Percentiles rank a stretch among this genome's conserved stretches.
Evolutionary conservation across 2,888 invertebrate genomes (phyloP).

Genomic region (Seira ritae): DNA sequence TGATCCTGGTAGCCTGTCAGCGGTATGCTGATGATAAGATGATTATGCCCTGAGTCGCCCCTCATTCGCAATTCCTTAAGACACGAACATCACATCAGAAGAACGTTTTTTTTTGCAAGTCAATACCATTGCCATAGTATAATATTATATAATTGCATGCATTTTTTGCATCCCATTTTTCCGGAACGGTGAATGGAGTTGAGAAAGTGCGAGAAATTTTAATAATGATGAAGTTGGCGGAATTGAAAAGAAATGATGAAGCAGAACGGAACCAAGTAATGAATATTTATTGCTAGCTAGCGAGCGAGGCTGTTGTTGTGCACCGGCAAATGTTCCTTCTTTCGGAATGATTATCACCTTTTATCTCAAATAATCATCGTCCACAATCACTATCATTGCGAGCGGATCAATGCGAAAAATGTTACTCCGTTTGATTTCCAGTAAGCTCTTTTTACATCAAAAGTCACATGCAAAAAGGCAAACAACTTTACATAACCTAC

Average conservation of each 20-base stretch:
- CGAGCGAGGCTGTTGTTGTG: slow-evolving; percentile 8
- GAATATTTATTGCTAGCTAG: slow-evolving; percentile 9
- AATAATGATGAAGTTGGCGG: background rate
- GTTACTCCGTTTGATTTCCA: slow-evolving; percentile 14
- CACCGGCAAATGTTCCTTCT: slow-evolving; percentile 22
- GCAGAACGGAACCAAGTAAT: slow-evolving; percentile 35
- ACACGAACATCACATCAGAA: slow-evolving; percentile 48
- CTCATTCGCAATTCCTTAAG: slow-evolving; percentile 10
- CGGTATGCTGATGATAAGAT: slow-evolving; percentile 20
- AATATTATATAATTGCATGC: slow-evolving; percentile 24
- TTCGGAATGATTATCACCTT: slow-evolving; percentile 55
- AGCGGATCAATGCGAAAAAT: background rate
- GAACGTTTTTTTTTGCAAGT: background rate
- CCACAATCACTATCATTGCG: slow-evolving; percentile 19
- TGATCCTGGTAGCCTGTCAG: slow-evolving; percentile 20
- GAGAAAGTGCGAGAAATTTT: slow-evolving; percentile 9
- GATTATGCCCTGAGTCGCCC: slow-evolving; percentile 11
- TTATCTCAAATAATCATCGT: slow-evolving; percentile 43
- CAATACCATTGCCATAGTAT: background rate
- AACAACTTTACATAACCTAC: background rate
- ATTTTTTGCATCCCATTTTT: slow-evolving; percentile 12
- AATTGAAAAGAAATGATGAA: slow-evolving; percentile 32
- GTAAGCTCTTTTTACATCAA: background rate
- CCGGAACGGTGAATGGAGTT: background rate
- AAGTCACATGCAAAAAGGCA: background rate